A percentile compares a stretch with the other conserved stretches of the same genome.
Conservation (phyloP, 2,113 vertebrate species). For the Elaphurus davidianus region DNA sequence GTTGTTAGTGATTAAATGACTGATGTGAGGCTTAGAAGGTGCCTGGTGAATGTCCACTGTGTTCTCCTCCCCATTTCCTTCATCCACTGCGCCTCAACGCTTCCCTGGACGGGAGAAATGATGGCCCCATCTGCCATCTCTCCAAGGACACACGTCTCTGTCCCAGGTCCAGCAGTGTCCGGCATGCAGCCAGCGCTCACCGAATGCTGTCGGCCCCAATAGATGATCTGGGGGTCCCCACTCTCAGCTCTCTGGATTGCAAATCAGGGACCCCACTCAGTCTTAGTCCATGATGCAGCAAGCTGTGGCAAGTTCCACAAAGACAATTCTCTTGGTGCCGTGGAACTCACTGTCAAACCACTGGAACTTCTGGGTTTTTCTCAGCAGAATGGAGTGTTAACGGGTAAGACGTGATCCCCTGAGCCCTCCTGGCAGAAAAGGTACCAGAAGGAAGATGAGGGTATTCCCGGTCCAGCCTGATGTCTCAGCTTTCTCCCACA, state of each 20-base stretch:
- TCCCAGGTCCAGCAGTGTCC: background rate
- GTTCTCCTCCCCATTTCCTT: background rate
- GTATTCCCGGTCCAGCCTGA: background rate
- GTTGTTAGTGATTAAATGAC: too few species aligned
- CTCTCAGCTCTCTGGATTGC: background rate
- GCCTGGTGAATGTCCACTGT: accelerated
- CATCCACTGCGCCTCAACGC: background rate
- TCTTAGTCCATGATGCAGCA: background rate
- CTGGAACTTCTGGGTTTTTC: background rate
- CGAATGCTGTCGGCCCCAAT: background rate
- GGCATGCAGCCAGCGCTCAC: background rate
- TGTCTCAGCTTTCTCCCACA: background rate
- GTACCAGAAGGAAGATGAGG: background rate
- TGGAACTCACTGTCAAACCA: background rate
- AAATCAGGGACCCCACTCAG: background rate
- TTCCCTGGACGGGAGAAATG: background rate
- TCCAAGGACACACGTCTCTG: background rate
- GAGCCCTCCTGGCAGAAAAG: background rate
- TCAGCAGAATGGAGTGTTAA: background rate
- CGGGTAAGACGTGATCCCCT: background rate
- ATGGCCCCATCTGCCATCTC: background rate
- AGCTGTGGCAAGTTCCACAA: background rate
- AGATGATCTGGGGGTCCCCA: background rate
- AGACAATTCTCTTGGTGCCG: background rate
- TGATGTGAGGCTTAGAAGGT: too few species aligned